Percentiles rank a stretch among this genome's conserved stretches.
Evolutionary conservation across 37 sponge, comb jelly and placozoan genomes (phyloP).

Genomic region (Cladorhizidae sp.): DNA sequence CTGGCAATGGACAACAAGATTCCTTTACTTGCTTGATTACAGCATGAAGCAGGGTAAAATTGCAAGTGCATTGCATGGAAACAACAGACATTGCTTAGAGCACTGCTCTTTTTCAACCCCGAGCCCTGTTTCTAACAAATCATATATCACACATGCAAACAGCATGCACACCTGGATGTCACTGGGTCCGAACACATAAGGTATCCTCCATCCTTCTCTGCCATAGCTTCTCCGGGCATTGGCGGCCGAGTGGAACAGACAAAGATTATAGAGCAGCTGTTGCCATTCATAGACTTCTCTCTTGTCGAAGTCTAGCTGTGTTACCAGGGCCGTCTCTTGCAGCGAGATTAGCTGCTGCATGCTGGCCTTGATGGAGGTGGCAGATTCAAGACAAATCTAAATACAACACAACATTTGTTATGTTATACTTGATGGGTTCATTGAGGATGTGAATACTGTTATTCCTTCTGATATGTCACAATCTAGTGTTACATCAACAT

Average conservation of each 20-base stretch:
- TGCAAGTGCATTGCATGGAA: too few species aligned
- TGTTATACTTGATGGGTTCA: background rate
- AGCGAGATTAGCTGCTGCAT: constrained; percentile 50
- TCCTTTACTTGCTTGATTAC: too few species aligned
- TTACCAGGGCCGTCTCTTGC: constrained; percentile 28
- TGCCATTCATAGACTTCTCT: constrained; percentile 6
- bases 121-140: too few species aligned
- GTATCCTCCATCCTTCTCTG: constrained; percentile 15
- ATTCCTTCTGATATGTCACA: too few species aligned
- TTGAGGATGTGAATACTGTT: too few species aligned
- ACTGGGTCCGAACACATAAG: constrained; percentile 19
- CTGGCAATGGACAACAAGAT: too few species aligned
- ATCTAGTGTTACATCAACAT: too few species aligned
- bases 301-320: constrained; percentile 2
- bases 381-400: constrained; percentile 61
- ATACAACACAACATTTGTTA: background rate
- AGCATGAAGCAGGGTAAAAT: too few species aligned
- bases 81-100: too few species aligned
- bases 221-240: constrained; percentile 28
- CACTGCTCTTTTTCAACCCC: too few species aligned
- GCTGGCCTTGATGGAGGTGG: constrained; percentile 49
- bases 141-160: too few species aligned
- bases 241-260: constrained; percentile 37
- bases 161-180: constrained; percentile 38
- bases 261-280: constrained; percentile 30